These are phyloP conservation scores for Collichthys lucidus DNA, from an alignment of 2,113 vertebrate species.

Conservation along the genomic window DNA sequence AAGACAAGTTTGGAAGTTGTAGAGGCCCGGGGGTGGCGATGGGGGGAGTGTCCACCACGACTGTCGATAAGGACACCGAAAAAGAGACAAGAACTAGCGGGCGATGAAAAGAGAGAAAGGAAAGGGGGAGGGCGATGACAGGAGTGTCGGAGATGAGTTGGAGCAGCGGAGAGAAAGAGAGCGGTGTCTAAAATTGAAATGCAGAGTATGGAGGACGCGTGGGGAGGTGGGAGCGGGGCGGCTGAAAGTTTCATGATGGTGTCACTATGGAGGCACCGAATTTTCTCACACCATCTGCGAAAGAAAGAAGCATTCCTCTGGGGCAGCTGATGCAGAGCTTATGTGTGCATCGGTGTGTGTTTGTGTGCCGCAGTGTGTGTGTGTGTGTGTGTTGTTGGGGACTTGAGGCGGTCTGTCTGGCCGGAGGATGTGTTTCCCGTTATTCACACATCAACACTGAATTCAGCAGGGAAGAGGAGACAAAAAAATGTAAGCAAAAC, in stretches of 20 bases:
- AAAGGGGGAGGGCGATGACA: conserved; percentile 20
- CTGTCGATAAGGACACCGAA: conserved; percentile 28
- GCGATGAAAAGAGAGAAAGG: conserved; percentile 2
- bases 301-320: conserved; percentile 63
- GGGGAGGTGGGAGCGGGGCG: background rate
- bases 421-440: conserved; percentile 40
- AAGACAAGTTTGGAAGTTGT: conserved; percentile 40
- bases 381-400: conserved; percentile 48
- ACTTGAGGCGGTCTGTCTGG: conserved; percentile 32
- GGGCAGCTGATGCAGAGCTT: conserved; percentile 58
- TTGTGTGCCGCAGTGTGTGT: conserved; percentile 29
- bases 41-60: background rate
- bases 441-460: conserved; percentile 66
- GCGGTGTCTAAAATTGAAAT: conserved; percentile 34
- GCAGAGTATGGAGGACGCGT: background rate
- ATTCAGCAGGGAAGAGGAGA: conserved; percentile 38
- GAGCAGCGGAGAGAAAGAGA: conserved; percentile 4
- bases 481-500: conserved; percentile 41
- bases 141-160: conserved; percentile 17
- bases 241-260: conserved; percentile 74
- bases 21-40: background rate
- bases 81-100: conserved; percentile 29
- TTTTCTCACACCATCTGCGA: conserved; percentile 71
- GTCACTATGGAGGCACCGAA: conserved; percentile 65
- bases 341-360: conserved; percentile 31